Evolutionary conservation across 2,113 vertebrate genomes (phyloP), one percentile per base, ranked within the genome.

Genomic region (Benitochromis conjunctus): DNA sequence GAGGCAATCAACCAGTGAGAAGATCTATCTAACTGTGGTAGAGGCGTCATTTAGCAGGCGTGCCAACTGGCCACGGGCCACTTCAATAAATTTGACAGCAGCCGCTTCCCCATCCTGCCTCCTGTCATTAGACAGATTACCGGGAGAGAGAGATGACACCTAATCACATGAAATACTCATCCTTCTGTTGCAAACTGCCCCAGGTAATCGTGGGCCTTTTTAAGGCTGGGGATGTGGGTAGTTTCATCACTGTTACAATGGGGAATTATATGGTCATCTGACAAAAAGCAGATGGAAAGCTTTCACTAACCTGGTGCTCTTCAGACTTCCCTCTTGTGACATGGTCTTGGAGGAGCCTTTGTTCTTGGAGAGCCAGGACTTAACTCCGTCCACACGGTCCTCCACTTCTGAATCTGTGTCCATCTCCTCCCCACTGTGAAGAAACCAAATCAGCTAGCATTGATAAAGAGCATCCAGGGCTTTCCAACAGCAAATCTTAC

Each of bases 371-470:
- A 99, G 96, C 98, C 98, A 98, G 5, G 98, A 98, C 91, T 99
- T 99, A 87, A 99, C 98, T 8, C 97, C 98, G 1, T 99, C 98
- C 64, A 99, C 98, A 0, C 98, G 98, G 79, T 99, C 97, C 92
- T 99, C 99, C 88, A 99, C 96, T 91, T 99, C 99, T 0, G 97
- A 99, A 91, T 99, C 99, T 16, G 96, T 96, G 3, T 99, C 98
- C 0, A 97, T 98, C 81, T 98, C 98, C 1, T 98, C 98, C 0
- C 98, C 98, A 0, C 98, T 99, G 96, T 56, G 83, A 0, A 79
- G 81, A 82, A 91, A 90, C 6, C n/a, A 56, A 80, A 79, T 79
- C 60, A 89, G 53, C 9, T 38, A 9, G 19, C 81, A 74, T 85
- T 74, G 24, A 51, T 53, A 13, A 55, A 58, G 31, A 46, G 10